These are phyloP conservation scores for Sarcophaga carnaria DNA, from an alignment of 2,888 invertebrate species.

Conservation along the genomic window DNA sequence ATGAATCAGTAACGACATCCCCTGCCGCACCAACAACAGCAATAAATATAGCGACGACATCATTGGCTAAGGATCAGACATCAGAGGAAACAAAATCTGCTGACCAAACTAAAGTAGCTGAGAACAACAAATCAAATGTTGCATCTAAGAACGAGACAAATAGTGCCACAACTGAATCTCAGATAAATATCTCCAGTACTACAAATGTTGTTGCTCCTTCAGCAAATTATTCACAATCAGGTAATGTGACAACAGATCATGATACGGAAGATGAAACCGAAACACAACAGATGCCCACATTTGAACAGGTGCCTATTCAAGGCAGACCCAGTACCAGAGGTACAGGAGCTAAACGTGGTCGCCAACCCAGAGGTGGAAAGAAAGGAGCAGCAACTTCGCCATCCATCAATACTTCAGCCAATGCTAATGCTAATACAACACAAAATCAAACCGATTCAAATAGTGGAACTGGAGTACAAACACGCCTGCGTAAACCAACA, in stretches of 20 bases:
- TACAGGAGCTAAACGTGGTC: slow-evolving; percentile 75
- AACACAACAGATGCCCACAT: slow-evolving; percentile 72
- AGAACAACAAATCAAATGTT: slow-evolving; percentile 30
- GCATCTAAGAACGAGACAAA: slow-evolving; percentile 14
- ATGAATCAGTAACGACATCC: slow-evolving; percentile 26
- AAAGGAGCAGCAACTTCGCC: slow-evolving; percentile 69
- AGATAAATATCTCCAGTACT: neutral
- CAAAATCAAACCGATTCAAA: slow-evolving; percentile 35
- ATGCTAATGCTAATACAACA: slow-evolving; percentile 50
- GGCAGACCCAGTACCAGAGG: slow-evolving; percentile 75
- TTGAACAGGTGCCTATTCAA: slow-evolving; percentile 72
- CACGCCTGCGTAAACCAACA: slow-evolving; percentile 83
- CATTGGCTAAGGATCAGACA: slow-evolving; percentile 16
- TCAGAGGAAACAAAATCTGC: slow-evolving; percentile 25
- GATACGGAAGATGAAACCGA: slow-evolving; percentile 81
- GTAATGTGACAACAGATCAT: slow-evolving; percentile 75
- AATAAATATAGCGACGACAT: slow-evolving; percentile 35
- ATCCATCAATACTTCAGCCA: slow-evolving; percentile 75
- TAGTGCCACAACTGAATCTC: slow-evolving; percentile 23
- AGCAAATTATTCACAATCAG: slow-evolving; percentile 30
- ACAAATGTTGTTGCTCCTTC: neutral
- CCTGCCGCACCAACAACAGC: slow-evolving; percentile 47
- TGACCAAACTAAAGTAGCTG: slow-evolving; percentile 5
- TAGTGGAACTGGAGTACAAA: slow-evolving; percentile 82
- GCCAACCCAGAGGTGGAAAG: slow-evolving; percentile 79